Base-by-base conservation (phyloP, 2,797 vertebrate species). In the Prunella strophiata region DNA sequence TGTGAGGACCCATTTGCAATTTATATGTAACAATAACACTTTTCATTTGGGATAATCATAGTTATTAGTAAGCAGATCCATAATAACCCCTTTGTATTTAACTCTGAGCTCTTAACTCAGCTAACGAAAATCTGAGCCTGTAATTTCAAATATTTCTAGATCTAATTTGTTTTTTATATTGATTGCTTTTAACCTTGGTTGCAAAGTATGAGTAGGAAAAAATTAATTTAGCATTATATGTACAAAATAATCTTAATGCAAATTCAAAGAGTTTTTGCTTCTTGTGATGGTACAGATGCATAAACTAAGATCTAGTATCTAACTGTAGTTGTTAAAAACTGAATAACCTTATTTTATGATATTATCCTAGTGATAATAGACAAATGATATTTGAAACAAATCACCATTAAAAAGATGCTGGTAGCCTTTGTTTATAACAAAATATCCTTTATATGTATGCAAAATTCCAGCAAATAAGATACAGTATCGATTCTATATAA, bases 31-130 rank as follows among this genome's bases (percentile, higher is more conserved):
- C 52, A 95, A 88, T 88, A 67, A 78, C 27, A 84, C 72, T 84
- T 78, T 89, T 88, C 32, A 81, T 57, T 88, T 81, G 10, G 50
- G 67, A 79, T 88, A 95, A 92, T 81, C 76, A 88, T 36, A 82
- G 78, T 71, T 88, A 90, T 95, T 91, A 94, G 50, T n/a, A 85
- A 76, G 85, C 58, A 88, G 40, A 95, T 87, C 51, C 30, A 68
- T 80, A 96, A 91, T 66, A 92, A 72, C 19, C 11, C 18, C 42
- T 82, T 84, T 84, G 34, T 90, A 86, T 93, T 91, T 81, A 79
- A 83, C 23, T 77, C 50, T 77, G 81, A 94, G 66, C 19, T 80
- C 23, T 59, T n/a, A 76, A 52, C 7, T 23, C 57, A 63, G 54
- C 32, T 78, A 91, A 84, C 16, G 23, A 89, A 86, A 89, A 84